Evolutionary conservation across 2,113 vertebrate genomes (phyloP), one percentile per base, ranked within the genome.

Genomic region (Eudyptes chrysolophus): DNA sequence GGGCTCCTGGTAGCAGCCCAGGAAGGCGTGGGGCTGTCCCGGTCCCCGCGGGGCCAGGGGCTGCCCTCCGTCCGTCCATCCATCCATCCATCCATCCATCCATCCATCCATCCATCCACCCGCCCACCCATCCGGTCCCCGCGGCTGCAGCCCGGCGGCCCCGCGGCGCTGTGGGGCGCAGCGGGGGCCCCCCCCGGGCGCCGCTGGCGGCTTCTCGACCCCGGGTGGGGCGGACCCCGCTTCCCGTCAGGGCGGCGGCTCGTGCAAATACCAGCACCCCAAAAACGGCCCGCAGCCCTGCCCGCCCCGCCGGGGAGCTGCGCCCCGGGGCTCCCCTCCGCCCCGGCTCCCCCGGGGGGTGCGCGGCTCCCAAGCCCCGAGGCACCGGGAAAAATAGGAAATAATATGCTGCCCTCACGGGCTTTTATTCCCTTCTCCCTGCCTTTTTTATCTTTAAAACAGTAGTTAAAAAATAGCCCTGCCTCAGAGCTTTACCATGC

Each of bases 1-100:
- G 64, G 95, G 91, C 97, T 98, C 98, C 98, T 98, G 98, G 98
- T 98, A 99, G 99, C 98, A 96, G 95, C 96, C 96, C 95, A 99
- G 98, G 99, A 99, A 98, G 98, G 98, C 74, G 57, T 38, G 70
- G 98, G 97, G 90, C 98, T 98, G 98, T 98, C 97, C 97, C 75
- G 46, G 97, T 97, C 97, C 98, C 98, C 89, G 89, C 40, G 38
- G 97, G 97, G 98, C 96, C 95, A 97, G 92, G 93, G 95, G 80
- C 74, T 79, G 86, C 97, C 92, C 98, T 98, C 25, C 36, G 4
- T 36, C 46, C 34, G 6, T 52, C 38, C 52, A 6, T 52, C 38
- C 52, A 0, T 61, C 40, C 29, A 3, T 27, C 32, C 30, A 4
- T 51, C 40, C 46, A 3, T 65, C 72, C 25, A 10, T 36, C 40